phyloP scores from a whole-genome alignment of 2,797 vertebrate genomes.

The Amblyraja radiata region DNA sequence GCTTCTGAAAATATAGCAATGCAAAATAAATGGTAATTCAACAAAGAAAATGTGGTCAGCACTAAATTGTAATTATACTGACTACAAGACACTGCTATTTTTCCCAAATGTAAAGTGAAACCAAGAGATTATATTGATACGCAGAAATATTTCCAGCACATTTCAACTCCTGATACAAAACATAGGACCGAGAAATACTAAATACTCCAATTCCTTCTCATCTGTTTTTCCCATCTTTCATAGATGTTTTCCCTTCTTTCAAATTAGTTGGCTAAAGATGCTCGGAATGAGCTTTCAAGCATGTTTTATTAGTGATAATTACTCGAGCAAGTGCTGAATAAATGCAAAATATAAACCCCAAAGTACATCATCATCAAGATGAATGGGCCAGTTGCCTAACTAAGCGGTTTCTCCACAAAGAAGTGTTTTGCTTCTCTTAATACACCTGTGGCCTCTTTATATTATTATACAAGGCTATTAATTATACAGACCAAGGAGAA shows the following conservation, averaged over 20 bases:
- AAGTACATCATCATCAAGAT: constrained; percentile 38
- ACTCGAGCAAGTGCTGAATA: constrained; percentile 27
- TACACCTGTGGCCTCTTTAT: constrained; percentile 47
- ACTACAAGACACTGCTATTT: not conserved
- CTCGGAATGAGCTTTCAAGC: constrained; percentile 1
- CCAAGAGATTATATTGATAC: not conserved
- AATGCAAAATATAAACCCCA: constrained; percentile 33
- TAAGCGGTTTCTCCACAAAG: constrained; percentile 32
- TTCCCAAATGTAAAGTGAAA: not conserved
- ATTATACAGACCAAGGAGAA: constrained; percentile 49
- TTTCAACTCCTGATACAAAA: not conserved
- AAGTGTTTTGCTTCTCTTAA: constrained; percentile 39
- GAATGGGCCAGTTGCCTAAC: constrained; percentile 38
- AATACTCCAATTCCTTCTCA: not conserved
- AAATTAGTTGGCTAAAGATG: not conserved
- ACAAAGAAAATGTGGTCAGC: constrained; percentile 42
- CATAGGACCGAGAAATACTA: not conserved
- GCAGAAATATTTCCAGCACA: not conserved
- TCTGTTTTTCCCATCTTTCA: not conserved
- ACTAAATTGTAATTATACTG: not conserved
- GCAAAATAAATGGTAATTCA: constrained; percentile 45
- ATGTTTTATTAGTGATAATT: constrained; percentile 28
- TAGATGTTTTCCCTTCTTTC: constrained; percentile 1
- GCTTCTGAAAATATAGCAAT: constrained; percentile 66
- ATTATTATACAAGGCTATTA: constrained; percentile 48